A percentile compares a stretch with the other conserved stretches of the same genome.
These are phyloP conservation scores for Tachyglossus aculeatus DNA, from an alignment of 2,797 vertebrate genomes.

Conservation along the genomic window DNA sequence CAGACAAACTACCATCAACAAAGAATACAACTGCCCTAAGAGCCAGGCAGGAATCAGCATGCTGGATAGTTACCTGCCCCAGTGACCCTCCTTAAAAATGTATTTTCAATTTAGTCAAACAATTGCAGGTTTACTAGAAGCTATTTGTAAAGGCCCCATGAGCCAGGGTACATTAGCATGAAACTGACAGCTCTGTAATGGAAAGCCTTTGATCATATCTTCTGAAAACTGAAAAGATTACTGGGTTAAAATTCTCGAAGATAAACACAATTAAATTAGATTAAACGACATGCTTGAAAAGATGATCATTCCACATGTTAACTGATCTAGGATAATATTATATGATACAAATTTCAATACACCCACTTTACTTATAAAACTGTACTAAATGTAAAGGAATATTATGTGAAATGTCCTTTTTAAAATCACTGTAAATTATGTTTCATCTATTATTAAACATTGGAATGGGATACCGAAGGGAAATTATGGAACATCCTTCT, in stretches of 20 bases:
- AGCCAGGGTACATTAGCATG: not conserved
- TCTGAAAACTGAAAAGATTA: not conserved
- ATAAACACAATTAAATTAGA: not conserved
- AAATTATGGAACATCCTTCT: not conserved
- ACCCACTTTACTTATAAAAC: too few relatives aligned
- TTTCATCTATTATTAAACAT: too few relatives aligned
- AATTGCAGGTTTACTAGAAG: not conserved
- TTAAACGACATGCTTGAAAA: not conserved
- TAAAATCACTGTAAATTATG: too few relatives aligned
- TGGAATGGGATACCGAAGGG: not conserved
- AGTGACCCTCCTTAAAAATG: not conserved
- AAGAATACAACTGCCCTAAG: constrained; percentile 6
- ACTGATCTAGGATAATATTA: too few relatives aligned
- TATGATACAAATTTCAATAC: too few relatives aligned
- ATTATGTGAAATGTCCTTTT: too few relatives aligned
- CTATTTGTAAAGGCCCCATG: not conserved
- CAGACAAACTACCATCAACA: too few relatives aligned
- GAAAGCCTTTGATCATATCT: not conserved
- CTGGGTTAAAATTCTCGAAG: not conserved
- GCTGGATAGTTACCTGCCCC: not conserved
- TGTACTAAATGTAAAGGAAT: too few relatives aligned
- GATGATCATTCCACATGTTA: not conserved
- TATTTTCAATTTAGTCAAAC: not conserved
- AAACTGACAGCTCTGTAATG: not conserved
- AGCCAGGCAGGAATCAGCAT: constrained; percentile 8